phyloP scores from a whole-genome alignment of 2,888 invertebrate genomes.

The Drosophila pseudotakahashii region DNA sequence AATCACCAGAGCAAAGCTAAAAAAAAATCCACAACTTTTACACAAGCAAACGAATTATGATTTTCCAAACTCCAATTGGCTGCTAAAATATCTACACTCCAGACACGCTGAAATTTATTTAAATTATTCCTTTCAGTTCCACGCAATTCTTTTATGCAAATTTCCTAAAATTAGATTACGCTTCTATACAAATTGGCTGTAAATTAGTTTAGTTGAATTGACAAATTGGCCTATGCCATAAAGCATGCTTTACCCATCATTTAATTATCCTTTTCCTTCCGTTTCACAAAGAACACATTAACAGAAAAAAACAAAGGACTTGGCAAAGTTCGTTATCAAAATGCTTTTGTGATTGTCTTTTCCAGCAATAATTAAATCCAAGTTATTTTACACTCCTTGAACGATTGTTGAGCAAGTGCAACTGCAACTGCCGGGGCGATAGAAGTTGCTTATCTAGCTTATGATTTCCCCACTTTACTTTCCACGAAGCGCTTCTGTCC shows the following conservation, averaged over 20 bases:
- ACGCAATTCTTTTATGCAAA: conserved; percentile 49
- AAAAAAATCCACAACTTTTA: conserved; percentile 13
- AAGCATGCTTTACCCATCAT: conserved; percentile 56
- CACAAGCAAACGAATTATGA: conserved; percentile 37
- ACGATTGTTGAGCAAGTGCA: conserved; percentile 48
- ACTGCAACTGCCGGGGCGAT: conserved; percentile 40
- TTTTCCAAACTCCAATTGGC: conserved; percentile 41
- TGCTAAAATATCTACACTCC: conserved; percentile 32
- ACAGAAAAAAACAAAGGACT: conserved; percentile 35
- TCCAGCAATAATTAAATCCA: conserved; percentile 42
- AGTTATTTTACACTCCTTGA: conserved; percentile 40
- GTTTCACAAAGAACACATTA: conserved; percentile 22
- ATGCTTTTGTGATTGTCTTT: conserved; percentile 73
- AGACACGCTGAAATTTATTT: conserved; percentile 40
- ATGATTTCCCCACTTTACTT: conserved; percentile 26
- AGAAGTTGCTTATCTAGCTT: conserved; percentile 37
- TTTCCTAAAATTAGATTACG: conserved; percentile 40
- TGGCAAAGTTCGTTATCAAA: conserved; percentile 39
- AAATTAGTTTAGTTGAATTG: conserved; percentile 71
- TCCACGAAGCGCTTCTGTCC: conserved; percentile 60
- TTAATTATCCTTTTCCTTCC: conserved; percentile 24
- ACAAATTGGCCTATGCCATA: conserved; percentile 46
- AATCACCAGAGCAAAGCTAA: conserved; percentile 44
- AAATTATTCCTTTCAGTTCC: conserved; percentile 25
- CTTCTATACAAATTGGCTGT: conserved; percentile 71